Evolutionary conservation across 2,888 invertebrate genomes (phyloP), one percentile per base, ranked within the genome.

Genomic region (Crossocerus cetratus): DNA sequence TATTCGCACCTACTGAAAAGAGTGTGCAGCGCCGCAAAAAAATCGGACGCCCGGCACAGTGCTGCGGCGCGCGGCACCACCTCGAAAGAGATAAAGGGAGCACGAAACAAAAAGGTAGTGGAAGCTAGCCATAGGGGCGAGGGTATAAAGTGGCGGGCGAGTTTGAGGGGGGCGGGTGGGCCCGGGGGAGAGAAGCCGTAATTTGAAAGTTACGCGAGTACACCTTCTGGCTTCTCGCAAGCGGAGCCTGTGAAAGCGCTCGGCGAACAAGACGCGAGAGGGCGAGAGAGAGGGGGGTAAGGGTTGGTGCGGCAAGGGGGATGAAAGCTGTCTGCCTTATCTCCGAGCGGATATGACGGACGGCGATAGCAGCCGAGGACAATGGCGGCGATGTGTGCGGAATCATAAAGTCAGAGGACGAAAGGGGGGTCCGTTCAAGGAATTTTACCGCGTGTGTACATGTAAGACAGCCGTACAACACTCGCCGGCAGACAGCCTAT

Each of bases 371-470:
- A 43, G 43, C 16, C 14, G 65, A 3, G 23, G 32, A 13, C 23
- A 68, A 71, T 70, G 68, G 73, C 55, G 20, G n/a, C 44, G 69
- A 59, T 53, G 66, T 71, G 72, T 32, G 58, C 16, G 62, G 72
- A 75, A 70, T 67, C 77, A 66, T 83, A 80, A 82, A 80, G 70
- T 65, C 71, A 42, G 5, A n/a, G 60, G 55, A 70, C 70, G 58
- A 66, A 66, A 49, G 76, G 72, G 71, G 76, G 72, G 71, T 66
- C 77, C 62, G 78, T 77, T 75, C 65, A 59, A 63, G 69, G 70
- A 77, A 80, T 80, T 82, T 79, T 78, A 72, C 70, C 66, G 59
- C 69, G 68, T 60, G 14, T 16, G 62, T 72, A 74, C 58, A 60
- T 65, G 60, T 59, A 74, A 66, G 62, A 59, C 62, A 32, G 32